A percentile compares a stretch with the other conserved stretches of the same genome.
Conservation (phyloP, 2,113 vertebrate species). For the Rhagologus leucostigma region DNA sequence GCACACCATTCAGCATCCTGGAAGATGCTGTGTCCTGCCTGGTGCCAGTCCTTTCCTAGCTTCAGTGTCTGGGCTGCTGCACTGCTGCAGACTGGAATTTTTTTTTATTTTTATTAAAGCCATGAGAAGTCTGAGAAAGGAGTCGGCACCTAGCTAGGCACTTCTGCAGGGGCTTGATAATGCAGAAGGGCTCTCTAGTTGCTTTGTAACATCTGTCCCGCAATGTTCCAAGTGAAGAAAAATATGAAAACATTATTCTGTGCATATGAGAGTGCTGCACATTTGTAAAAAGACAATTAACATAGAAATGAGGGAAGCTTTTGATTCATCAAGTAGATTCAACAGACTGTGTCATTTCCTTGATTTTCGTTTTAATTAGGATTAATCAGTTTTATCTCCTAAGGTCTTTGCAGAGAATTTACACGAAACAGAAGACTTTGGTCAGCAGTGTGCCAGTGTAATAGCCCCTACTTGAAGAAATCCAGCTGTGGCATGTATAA, state of each 20-base stretch:
- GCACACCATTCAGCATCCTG: background rate
- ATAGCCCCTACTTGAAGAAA: slow-evolving; percentile 27
- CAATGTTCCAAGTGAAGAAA: slow-evolving; percentile 14
- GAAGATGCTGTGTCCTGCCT: background rate
- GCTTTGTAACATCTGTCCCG: slow-evolving; percentile 6
- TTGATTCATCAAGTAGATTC: slow-evolving; percentile 60
- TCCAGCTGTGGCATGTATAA: background rate
- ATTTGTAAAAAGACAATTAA: slow-evolving; percentile 58
- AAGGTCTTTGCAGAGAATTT: slow-evolving; percentile 33
- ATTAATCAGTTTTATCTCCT: slow-evolving; percentile 61
- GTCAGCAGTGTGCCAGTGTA: slow-evolving; percentile 23
- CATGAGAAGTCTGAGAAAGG: background rate
- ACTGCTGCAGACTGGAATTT: background rate
- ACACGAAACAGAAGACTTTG: slow-evolving; percentile 7
- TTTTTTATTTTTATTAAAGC: background rate
- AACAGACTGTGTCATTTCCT: slow-evolving; percentile 59
- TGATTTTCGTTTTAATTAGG: slow-evolving; percentile 64
- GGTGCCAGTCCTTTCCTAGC: background rate
- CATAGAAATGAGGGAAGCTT: slow-evolving; percentile 56
- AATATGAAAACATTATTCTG: slow-evolving; percentile 27
- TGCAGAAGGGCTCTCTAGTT: background rate
- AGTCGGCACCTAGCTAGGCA: background rate
- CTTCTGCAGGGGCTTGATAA: background rate
- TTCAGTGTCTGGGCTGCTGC: background rate
- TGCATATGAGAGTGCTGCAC: background rate